A percentile compares a stretch with the other conserved stretches of the same genome.
Evolutionary conservation across 2,113 vertebrate species (phyloP).

Genomic region (Sander lucioperca): DNA sequence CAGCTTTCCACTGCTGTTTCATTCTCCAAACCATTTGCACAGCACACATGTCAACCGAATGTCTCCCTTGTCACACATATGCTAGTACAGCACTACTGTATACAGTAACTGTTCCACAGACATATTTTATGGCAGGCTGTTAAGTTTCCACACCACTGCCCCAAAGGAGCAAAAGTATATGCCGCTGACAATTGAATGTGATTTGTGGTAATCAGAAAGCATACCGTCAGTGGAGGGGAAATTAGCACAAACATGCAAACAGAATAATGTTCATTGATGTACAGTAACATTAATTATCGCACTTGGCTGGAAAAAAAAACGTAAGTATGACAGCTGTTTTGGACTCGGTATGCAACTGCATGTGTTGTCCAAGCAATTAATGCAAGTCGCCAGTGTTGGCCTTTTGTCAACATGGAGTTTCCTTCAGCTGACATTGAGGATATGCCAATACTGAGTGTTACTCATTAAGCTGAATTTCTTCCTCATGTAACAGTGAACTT

Average conservation of each 20-base stretch:
- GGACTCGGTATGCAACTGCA: background rate
- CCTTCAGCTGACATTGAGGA: constrained; percentile 31
- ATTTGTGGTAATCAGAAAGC: background rate
- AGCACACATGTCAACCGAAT: constrained; percentile 37
- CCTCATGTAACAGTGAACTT: constrained; percentile 11
- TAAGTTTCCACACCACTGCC: constrained; percentile 6
- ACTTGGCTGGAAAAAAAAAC: too few species aligned
- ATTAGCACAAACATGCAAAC: background rate
- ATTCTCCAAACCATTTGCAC: constrained; percentile 36
- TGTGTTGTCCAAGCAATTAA: constrained; percentile 18
- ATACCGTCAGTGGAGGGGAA: background rate
- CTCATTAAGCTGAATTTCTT: constrained; percentile 7
- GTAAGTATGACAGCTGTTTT: constrained; percentile 22
- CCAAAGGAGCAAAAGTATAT: background rate
- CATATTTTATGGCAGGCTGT: constrained; percentile 7
- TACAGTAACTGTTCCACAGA: background rate
- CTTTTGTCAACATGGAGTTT: constrained; percentile 32
- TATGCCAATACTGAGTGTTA: constrained; percentile 4
- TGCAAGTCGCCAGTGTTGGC: constrained; percentile 3
- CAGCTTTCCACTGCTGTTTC: constrained; percentile 36
- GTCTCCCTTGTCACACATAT: constrained; percentile 23
- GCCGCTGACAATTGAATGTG: constrained; percentile 4
- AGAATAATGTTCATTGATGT: background rate
- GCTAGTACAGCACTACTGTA: background rate
- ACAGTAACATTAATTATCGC: background rate